These are phyloP conservation scores for Zaprionus ornatus DNA, from an alignment of 1,140 invertebrate species.

Conservation along the genomic window DNA sequence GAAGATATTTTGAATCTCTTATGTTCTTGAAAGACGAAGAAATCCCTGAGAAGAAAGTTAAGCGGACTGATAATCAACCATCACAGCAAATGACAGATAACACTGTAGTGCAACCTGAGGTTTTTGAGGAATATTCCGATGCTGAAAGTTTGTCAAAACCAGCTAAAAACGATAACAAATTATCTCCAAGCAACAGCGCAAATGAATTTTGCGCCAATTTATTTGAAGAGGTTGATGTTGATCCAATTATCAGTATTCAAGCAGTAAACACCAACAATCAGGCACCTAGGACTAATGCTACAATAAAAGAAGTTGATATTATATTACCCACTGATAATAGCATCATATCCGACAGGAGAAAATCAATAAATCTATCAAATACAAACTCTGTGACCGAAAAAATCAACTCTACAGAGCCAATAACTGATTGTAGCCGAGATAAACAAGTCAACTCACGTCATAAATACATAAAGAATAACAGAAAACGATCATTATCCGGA, in stretches of 20 bases:
- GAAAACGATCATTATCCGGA: conserved; percentile 70
- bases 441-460: conserved; percentile 40
- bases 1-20: conserved; percentile 79
- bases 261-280: conserved; percentile 54
- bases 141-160: conserved; percentile 64
- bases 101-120: conserved; percentile 41
- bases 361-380: conserved; percentile 46
- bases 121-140: conserved; percentile 64
- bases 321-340: conserved; percentile 50
- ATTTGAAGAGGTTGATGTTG: conserved; percentile 61
- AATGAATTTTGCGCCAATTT: conserved; percentile 70
- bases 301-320: conserved; percentile 65
- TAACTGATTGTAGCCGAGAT: conserved; percentile 29
- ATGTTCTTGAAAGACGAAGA: conserved; percentile 82
- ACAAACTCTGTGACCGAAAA: conserved; percentile 22
- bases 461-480: conserved; percentile 30
- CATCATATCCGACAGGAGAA: conserved; percentile 51
- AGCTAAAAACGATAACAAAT: conserved; percentile 55
- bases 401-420: conserved; percentile 34
- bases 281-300: conserved; percentile 8
- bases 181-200: conserved; percentile 65
- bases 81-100: conserved; percentile 52
- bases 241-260: conserved; percentile 69
- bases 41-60: conserved; percentile 67
- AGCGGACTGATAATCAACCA: conserved; percentile 42